phyloP scores from a whole-genome alignment of 2,113 vertebrate genomes.

The Phylloscopus trochilus region DNA sequence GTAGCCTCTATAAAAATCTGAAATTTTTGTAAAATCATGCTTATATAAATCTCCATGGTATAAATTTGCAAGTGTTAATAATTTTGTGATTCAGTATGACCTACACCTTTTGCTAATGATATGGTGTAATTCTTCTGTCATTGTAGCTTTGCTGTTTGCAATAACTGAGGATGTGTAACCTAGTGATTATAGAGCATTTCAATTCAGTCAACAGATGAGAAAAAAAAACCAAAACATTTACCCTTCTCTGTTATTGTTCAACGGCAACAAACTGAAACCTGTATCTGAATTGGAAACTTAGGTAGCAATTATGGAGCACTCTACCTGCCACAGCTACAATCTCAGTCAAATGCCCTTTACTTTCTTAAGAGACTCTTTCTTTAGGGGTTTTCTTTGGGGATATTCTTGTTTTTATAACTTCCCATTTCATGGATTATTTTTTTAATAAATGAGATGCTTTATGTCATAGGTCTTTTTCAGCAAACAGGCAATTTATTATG shows the following conservation, averaged over 20 bases:
- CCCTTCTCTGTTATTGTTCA: not conserved
- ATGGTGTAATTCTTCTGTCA: not conserved
- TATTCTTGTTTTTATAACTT: not conserved
- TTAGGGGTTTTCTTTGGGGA: not conserved
- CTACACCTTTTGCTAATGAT: not conserved
- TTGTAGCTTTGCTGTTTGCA: not conserved
- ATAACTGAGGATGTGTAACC: not conserved
- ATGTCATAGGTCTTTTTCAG: accelerated
- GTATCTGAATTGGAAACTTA: not conserved
- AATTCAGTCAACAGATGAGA: not conserved
- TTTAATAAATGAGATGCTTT: not conserved
- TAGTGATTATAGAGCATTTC: not conserved
- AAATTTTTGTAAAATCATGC: not conserved
- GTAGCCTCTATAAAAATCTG: not conserved
- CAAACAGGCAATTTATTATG: not conserved
- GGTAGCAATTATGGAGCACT: not conserved
- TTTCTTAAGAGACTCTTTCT: not conserved
- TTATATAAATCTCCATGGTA: not conserved
- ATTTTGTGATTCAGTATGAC: not conserved
- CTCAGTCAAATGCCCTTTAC: not conserved
- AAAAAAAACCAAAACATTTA: not conserved
- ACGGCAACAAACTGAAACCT: not conserved
- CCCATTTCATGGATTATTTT: not conserved
- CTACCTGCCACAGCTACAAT: not conserved
- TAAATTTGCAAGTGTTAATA: not conserved